Conservation (phyloP, 1,140 invertebrate genomes). For the Drosophila burlai region DNA sequence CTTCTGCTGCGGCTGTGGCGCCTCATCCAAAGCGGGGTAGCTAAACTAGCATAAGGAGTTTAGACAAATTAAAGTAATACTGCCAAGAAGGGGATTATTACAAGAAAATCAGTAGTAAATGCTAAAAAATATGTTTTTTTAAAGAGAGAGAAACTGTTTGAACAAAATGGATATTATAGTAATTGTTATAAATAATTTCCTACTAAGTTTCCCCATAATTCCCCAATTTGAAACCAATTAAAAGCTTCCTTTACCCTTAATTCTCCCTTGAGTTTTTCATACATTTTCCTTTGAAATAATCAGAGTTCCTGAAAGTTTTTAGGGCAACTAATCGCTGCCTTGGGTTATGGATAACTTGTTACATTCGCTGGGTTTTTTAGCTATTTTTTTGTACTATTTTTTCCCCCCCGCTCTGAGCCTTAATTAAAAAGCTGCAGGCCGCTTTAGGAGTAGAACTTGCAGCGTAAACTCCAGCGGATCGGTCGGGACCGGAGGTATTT, state of each 20-base stretch:
- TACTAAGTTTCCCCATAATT: neutral
- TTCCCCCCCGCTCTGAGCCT: constrained; percentile 47
- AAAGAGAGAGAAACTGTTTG: neutral
- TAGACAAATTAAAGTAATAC: neutral
- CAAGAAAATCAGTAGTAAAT: neutral
- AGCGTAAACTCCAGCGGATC: neutral
- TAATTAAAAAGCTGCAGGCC: constrained; percentile 79
- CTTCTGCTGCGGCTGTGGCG: neutral
- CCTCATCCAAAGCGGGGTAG: constrained; percentile 8
- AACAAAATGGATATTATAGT: too few relatives aligned
- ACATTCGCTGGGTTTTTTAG: constrained; percentile 1
- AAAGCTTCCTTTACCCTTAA: neutral
- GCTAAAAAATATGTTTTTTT: neutral
- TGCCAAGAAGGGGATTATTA: neutral
- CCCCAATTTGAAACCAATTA: constrained; percentile 7
- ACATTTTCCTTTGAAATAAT: neutral
- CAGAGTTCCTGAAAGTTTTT: neutral
- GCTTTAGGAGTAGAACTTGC: constrained; percentile 45
- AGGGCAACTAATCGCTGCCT: constrained; percentile 44
- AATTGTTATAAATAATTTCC: neutral
- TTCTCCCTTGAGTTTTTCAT: neutral
- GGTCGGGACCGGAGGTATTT: constrained; percentile 52
- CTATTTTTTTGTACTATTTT: neutral
- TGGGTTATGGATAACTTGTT: constrained; percentile 23
- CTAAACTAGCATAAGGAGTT: neutral